Conservation (phyloP, 1,140 invertebrate species). For the Drosophila lini region DNA sequence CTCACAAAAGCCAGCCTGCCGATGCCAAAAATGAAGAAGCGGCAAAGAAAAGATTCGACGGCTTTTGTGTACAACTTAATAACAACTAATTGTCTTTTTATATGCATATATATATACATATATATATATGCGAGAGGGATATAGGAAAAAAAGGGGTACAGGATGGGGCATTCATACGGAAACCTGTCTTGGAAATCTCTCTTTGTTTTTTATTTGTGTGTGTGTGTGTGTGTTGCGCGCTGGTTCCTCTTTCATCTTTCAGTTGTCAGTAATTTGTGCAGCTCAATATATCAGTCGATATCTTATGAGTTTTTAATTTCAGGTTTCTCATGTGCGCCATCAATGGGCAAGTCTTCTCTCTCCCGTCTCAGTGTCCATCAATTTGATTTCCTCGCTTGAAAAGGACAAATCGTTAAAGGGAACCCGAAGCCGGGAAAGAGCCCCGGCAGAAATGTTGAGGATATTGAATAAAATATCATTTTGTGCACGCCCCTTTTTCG, state of each 20-base stretch:
- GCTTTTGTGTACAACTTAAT: slow-evolving; percentile 79
- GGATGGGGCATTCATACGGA: neutral
- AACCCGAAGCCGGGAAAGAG: neutral
- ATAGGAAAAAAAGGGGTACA: slow-evolving; percentile 20
- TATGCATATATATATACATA: slow-evolving; percentile 66
- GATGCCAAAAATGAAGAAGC: slow-evolving; percentile 47
- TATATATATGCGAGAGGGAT: slow-evolving; percentile 19
- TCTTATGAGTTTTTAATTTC: slow-evolving; percentile 85
- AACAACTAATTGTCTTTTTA: slow-evolving; percentile 83
- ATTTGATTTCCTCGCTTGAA: slow-evolving; percentile 81
- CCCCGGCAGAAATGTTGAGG: slow-evolving; percentile 31
- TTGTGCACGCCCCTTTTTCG: slow-evolving; percentile 77
- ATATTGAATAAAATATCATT: slow-evolving; percentile 85
- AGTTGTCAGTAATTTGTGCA: slow-evolving; percentile 84
- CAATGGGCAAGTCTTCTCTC: slow-evolving; percentile 2
- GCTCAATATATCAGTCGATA: slow-evolving; percentile 85
- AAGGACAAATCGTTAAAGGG: slow-evolving; percentile 81
- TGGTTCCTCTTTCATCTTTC: slow-evolving; percentile 67
- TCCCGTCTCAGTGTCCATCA: slow-evolving; percentile 53
- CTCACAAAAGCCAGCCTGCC: slow-evolving; percentile 29
- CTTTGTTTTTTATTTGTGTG: slow-evolving; percentile 12
- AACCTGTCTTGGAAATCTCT: slow-evolving; percentile 74
- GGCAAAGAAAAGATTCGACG: slow-evolving; percentile 57
- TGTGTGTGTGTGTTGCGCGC: neutral
- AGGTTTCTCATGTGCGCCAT: slow-evolving; percentile 58